A percentile compares a stretch with the other conserved stretches of the same genome.
phyloP scores from a whole-genome alignment of 2,888 invertebrate species.

The Microchrysa polita region DNA sequence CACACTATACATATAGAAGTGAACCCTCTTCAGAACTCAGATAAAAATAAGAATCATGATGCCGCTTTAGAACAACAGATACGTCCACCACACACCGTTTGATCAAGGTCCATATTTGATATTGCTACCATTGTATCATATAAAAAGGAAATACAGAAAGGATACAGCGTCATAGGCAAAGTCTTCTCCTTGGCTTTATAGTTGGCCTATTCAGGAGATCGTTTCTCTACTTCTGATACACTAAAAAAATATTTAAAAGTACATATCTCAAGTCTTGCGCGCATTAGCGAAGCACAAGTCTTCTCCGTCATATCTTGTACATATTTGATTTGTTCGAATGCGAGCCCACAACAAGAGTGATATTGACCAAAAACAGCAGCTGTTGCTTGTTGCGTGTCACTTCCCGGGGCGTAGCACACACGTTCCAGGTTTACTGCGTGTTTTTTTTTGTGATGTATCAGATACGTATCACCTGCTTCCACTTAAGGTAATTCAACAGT shows the following conservation, averaged over 20 bases:
- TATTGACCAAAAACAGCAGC: conserved; percentile 9
- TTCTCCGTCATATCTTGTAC: conserved; percentile 19
- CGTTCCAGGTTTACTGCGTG: not conserved
- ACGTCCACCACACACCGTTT: conserved; percentile 1
- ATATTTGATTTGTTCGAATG: not conserved
- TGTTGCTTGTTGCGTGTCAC: conserved; percentile 31
- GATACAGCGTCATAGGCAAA: too few species aligned
- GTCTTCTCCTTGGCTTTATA: too few species aligned
- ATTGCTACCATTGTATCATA: not conserved
- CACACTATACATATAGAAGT: too few species aligned
- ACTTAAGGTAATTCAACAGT: conserved; percentile 2
- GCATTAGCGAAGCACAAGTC: not conserved
- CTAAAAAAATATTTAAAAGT: conserved; percentile 11
- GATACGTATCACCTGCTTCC: conserved; percentile 26
- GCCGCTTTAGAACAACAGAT: too few species aligned
- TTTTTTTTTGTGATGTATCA: not conserved
- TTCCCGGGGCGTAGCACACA: not conserved
- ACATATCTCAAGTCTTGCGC: not conserved
- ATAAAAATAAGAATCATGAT: not conserved
- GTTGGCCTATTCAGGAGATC: not conserved
- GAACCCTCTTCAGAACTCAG: too few species aligned
- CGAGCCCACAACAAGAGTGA: not conserved
- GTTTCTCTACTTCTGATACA: conserved; percentile 18
- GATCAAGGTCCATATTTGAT: conserved; percentile 7
- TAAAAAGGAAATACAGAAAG: conserved; percentile 2